Evolutionary conservation across 2,113 vertebrate species (phyloP), one percentile per base, ranked within the genome.

Genomic region (Anser brachyrhynchus): DNA sequence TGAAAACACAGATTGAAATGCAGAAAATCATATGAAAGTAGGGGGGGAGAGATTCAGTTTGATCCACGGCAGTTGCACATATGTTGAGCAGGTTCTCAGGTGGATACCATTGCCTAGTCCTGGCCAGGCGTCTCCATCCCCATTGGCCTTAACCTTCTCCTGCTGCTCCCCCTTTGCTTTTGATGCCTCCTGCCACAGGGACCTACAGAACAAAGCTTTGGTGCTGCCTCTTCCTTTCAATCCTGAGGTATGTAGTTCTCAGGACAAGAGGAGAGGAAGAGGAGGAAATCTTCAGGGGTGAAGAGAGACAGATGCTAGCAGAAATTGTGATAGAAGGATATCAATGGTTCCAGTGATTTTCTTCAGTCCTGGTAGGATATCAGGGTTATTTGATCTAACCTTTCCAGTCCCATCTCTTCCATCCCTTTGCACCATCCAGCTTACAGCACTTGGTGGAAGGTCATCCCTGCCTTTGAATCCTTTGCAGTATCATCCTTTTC

Each of bases 41-140:
- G 9, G 2, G 4, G 5, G 4, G 51, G 21, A 15, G 41, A 67
- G 44, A 33, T 72, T 54, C 28, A 3, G 65, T 90, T 11, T 72
- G 31, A 35, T 89, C 41, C 14, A 51, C 70, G 82, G 14, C 23
- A 59, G 25, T 57, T 51, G 33, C 16, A 66, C 20, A 14, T 58
- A 14, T 2, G 3, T 84, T 57, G 31, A 71, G 13, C 41, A 61
- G n/a, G 16, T 49, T n/a, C n/a, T 87, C 59, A 46, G 51, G 23
- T 58, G n/a, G 35, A 6, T 82, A 20, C 33, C 1, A 0, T 6
- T 73, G 20, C 26, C 3, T 41, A 35, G 55, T 35, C 11, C 1
- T 87, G 73, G 22, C 8, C 7, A 46, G 33, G 22, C 33, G 76
- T 18, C 26, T 85, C 17, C 23, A 29, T 35, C 26, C 55, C 0